phyloP scores from a whole-genome alignment of 1,140 invertebrate species.

The Eulimnadia texana region DNA sequence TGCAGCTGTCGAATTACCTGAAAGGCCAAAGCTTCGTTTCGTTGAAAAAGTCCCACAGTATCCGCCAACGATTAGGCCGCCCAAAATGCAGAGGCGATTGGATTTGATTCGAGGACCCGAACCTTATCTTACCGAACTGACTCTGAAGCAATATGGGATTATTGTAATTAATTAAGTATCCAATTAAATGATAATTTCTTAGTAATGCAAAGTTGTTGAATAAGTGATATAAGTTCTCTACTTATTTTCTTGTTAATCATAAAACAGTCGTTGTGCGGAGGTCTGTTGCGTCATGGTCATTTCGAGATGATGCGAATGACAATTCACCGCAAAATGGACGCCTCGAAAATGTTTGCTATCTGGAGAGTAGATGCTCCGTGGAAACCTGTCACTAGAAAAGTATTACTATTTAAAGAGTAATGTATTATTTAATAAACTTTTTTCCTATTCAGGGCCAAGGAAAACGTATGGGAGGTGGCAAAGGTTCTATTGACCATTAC shows the following conservation, averaged over 20 bases:
- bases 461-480: conserved; percentile 87
- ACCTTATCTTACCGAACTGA: conserved; percentile 58
- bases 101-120: conserved; percentile 81
- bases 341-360: conserved; percentile 72
- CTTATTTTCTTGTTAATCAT: background rate
- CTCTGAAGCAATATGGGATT: conserved; percentile 82
- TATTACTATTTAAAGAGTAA: too few relatives aligned
- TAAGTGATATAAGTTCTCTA: background rate
- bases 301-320: conserved; percentile 75
- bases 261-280: conserved; percentile 59
- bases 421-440: too few relatives aligned
- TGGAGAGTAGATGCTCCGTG: conserved; percentile 90
- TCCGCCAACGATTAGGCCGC: conserved; percentile 44
- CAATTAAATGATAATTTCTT: background rate
- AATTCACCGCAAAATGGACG: conserved; percentile 58
- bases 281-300: conserved; percentile 59
- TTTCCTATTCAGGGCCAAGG: conserved; percentile 72
- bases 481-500: conserved; percentile 90
- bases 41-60: conserved; percentile 55
- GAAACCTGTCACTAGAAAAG: conserved; percentile 84
- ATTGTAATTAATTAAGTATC: conserved; percentile 42
- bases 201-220: background rate
- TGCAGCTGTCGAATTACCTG: conserved; percentile 57
- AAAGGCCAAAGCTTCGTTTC: conserved; percentile 47
- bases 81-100: conserved; percentile 68